Evolutionary conservation across 2,113 vertebrate genomes (phyloP), one percentile per base, ranked within the genome.

Genomic region (Perccottus glenii): DNA sequence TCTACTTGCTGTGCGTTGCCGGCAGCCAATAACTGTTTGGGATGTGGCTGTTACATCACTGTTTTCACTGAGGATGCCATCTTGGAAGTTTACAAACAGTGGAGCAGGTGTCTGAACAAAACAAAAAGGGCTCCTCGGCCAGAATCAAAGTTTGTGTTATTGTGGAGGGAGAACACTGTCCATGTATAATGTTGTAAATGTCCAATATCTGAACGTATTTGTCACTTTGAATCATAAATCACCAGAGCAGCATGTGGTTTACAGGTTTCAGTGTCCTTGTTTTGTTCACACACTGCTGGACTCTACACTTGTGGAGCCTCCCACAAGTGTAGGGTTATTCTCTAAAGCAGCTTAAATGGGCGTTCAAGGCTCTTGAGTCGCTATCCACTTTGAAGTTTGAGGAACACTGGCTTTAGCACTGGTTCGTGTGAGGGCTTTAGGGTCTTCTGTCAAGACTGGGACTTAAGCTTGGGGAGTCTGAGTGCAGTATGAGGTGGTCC

Each of bases 301-400:
- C 55, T 62, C 63, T 51, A n/a, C n/a, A n/a, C n/a, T n/a, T n/a
- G n/a, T n/a, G 62, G n/a, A 63, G 73, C 70, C 87, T 84, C 84
- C 75, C 74, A 76, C 86, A 87, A 85, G 91, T 89, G 81, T 91
- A 85, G n/a, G 75, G 88, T 92, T 91, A 84, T 90, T 77, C 78
- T 76, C 82, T 83, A 83, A 87, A 87, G 80, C 77, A 77, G 80
- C 65, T 78, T 72, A 78, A 87, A 88, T 87, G 82, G 78, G 60
- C 69, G 43, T 80, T 80, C 82, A 87, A 85, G 86, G 77, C 80
- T 79, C 85, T 82, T 83, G 83, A 83, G 83, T 85, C 77, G 75
- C 50, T 6, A 83, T 86, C 84, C 70, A 64, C 90, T 92, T 91
- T 91, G 90, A 90, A 87, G 88, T 91, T 75, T 68, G 74, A 82